These are phyloP conservation scores for Pseudomyrmex gracilis DNA, from an alignment of 1,140 invertebrate genomes.

Conservation along the genomic window DNA sequence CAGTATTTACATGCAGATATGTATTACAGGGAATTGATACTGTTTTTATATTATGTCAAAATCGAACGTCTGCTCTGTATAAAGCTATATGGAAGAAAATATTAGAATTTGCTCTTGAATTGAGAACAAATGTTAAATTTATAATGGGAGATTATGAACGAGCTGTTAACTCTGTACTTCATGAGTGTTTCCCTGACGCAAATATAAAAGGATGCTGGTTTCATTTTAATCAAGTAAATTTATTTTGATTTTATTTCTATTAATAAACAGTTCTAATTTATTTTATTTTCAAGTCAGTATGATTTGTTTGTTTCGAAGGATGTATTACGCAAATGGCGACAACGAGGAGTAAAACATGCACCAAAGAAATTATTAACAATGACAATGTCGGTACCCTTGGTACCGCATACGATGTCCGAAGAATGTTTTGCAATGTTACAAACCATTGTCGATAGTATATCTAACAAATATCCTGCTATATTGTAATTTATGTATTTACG, in stretches of 20 bases:
- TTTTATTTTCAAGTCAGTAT: neutral
- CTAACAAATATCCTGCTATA: neutral
- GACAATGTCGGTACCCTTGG: neutral
- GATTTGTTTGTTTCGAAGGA: neutral
- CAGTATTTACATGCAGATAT: neutral
- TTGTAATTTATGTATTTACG: conserved; percentile 28
- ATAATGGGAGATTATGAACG: conserved; percentile 17
- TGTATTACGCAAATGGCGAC: neutral
- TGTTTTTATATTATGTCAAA: conserved; percentile 1
- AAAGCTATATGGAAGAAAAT: neutral
- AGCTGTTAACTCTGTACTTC: neutral
- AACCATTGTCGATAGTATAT: neutral
- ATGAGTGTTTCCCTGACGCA: neutral
- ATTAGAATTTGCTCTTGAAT: neutral
- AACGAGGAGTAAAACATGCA: too few relatives aligned
- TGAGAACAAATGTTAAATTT: neutral
- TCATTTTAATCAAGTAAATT: neutral
- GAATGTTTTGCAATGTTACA: neutral
- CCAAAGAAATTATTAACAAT: neutral
- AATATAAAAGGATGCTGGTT: neutral
- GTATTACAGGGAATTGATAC: neutral
- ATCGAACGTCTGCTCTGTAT: neutral
- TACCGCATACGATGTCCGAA: neutral
- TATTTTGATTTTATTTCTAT: neutral
- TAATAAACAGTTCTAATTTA: neutral